These are phyloP conservation scores for Aethes cnicana DNA, from an alignment of 2,888 invertebrate species.

Conservation along the genomic window DNA sequence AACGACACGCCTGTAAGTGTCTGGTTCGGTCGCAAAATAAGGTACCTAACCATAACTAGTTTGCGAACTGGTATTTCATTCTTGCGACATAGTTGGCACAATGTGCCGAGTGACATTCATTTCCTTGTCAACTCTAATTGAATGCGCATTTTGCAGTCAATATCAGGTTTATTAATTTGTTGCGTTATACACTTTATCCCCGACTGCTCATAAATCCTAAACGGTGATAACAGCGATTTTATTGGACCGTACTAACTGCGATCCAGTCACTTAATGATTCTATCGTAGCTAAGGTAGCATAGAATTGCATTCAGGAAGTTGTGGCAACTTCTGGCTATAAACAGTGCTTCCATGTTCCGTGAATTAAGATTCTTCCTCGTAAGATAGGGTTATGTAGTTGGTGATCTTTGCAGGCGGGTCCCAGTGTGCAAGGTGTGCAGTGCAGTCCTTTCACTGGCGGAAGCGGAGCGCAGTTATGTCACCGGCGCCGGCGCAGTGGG, in stretches of 20 bases:
- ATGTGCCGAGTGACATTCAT: conserved; percentile 51
- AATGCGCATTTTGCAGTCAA: conserved; percentile 37
- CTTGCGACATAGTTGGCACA: conserved; percentile 52
- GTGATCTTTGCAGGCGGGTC: background rate
- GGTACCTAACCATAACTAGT: conserved; percentile 25
- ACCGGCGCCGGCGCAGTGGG: conserved; percentile 60
- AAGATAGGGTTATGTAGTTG: conserved; percentile 42
- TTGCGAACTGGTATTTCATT: conserved; percentile 35
- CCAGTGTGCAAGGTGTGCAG: conserved; percentile 43
- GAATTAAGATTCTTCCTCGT: conserved; percentile 38
- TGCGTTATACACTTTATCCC: conserved; percentile 33
- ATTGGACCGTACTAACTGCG: background rate
- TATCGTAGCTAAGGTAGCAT: too few species aligned
- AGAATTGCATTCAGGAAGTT: conserved; percentile 3
- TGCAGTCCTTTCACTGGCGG: conserved; percentile 54
- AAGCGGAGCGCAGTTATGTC: conserved; percentile 69
- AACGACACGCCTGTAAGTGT: conserved; percentile 22
- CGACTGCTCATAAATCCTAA: conserved; percentile 11
- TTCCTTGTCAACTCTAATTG: conserved; percentile 48
- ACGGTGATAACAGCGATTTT: conserved; percentile 15
- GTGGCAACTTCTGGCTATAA: conserved; percentile 6
- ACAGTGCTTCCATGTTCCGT: conserved; percentile 22
- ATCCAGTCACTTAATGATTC: too few species aligned
- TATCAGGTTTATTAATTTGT: conserved; percentile 40
- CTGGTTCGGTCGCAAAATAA: conserved; percentile 22